These are phyloP conservation scores for Corythucha ciliata DNA, from an alignment of 2,888 invertebrate genomes.

Conservation along the genomic window DNA sequence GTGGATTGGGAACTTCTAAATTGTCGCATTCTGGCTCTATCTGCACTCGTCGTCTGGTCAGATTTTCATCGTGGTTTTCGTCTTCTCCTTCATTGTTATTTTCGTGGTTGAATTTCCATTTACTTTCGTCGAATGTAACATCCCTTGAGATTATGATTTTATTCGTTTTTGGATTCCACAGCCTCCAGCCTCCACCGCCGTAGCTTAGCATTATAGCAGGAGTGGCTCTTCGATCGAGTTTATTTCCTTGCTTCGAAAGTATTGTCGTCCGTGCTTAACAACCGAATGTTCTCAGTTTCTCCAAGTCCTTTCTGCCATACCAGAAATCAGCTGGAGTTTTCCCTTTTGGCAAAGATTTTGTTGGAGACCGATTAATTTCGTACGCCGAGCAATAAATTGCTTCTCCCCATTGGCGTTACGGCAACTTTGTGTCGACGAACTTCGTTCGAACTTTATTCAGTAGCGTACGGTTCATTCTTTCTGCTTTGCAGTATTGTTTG, in stretches of 20 bases:
- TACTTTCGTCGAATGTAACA: slow-evolving; percentile 22
- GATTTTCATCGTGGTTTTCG: neutral
- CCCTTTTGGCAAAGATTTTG: slow-evolving; percentile 24
- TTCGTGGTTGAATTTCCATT: slow-evolving; percentile 2
- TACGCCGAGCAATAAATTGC: slow-evolving; percentile 31
- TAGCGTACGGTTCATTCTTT: slow-evolving; percentile 26
- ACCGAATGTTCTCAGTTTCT: slow-evolving; percentile 28
- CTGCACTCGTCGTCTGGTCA: neutral
- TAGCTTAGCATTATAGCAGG: slow-evolving; percentile 13
- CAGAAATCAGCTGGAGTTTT: slow-evolving; percentile 24
- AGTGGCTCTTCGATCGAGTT: slow-evolving; percentile 20
- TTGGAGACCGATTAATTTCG: slow-evolving; percentile 17
- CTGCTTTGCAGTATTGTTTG: no score
- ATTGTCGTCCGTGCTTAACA: slow-evolving; percentile 19
- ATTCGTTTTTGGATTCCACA: slow-evolving; percentile 6
- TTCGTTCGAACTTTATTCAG: slow-evolving; percentile 21
- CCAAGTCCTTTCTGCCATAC: slow-evolving; percentile 21
- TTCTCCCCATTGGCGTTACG: slow-evolving; percentile 34
- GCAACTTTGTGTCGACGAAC: slow-evolving; percentile 32
- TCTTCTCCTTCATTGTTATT: neutral
- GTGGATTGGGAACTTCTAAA: neutral
- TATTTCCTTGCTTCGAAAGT: slow-evolving; percentile 19
- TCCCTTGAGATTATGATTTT: slow-evolving; percentile 18
- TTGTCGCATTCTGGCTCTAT: neutral
- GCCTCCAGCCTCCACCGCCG: slow-evolving; percentile 13